Evolutionary conservation across 1,140 invertebrate species (phyloP), one percentile per base, ranked within the genome.

Genomic region (Teleopsis dalmanni): DNA sequence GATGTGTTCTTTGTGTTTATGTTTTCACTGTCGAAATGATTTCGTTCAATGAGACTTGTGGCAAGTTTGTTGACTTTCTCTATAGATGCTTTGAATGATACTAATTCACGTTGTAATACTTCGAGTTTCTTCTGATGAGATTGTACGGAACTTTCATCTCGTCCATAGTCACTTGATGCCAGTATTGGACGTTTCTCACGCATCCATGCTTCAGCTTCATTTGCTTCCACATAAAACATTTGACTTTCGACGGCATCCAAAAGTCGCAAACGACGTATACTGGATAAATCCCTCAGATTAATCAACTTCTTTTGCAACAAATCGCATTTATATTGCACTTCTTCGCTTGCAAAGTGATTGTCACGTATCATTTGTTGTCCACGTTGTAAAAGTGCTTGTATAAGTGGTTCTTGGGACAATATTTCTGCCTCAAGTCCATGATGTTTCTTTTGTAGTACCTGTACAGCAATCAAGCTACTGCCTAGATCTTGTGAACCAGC

Each of bases 371-470:
- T 87, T 51, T 87, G 80, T 5, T 81, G 75, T 0, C 87, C 88
- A 45, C 88, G 76, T 5, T 76, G 78, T 6, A 81, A 73, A 7
- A 94, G 71, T 0, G 81, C 80, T 10, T 78, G 72, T 3, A 94
- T 81, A 2, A 91, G 79, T 0, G 90, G 85, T 68, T 94, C 89
- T 57, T 90, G 82, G 8, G 84, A 83, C 25, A 75, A 60, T 9
- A 95, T 73, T 72, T 95, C 91, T 0, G 88, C 82, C 65, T 94
- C 90, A 4, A 93, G 60, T 2, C 82, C 81, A 55, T 88, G 82
- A 72, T 98, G 95, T 72, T 98, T 98, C 77, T 98, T 98, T 59
- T 97, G 93, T 37, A 98, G 73, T 59, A 88, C 89, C 65, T 98
- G 94, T 0, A 97, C 93, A n/a, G 91, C 86, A 18, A 87, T 84